phyloP scores from a whole-genome alignment of 1,140 invertebrate genomes.

The Drosophila takahashii region DNA sequence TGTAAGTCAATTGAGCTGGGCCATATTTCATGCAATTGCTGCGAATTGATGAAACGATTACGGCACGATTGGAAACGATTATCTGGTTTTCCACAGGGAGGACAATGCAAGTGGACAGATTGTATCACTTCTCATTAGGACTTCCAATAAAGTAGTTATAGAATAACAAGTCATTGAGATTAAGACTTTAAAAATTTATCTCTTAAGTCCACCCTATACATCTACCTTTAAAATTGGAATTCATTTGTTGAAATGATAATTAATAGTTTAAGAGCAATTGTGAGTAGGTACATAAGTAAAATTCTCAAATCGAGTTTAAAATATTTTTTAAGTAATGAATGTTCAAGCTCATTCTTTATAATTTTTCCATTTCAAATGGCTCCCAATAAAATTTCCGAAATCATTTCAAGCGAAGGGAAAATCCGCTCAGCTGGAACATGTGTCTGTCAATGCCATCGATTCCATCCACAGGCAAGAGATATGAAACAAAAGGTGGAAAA shows the following conservation, averaged over 20 bases:
- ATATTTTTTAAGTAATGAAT: too few relatives aligned
- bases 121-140: background rate
- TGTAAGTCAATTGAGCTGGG: slow-evolving; percentile 26
- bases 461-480: slow-evolving; percentile 29
- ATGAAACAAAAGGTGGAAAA: slow-evolving; percentile 37
- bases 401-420: slow-evolving; percentile 6
- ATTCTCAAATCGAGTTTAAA: too few relatives aligned
- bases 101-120: background rate
- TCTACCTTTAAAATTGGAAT: too few relatives aligned
- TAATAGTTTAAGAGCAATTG: too few relatives aligned
- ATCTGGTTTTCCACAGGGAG: slow-evolving; percentile 2
- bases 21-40: slow-evolving; percentile 27
- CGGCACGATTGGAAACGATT: slow-evolving; percentile 31
- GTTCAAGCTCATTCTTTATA: background rate
- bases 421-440: slow-evolving; percentile 4
- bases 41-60: slow-evolving; percentile 46
- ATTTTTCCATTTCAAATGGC: background rate
- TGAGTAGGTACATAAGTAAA: too few relatives aligned
- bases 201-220: too few relatives aligned
- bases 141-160: background rate
- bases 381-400: background rate
- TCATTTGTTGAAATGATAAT: too few relatives aligned
- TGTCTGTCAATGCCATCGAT: slow-evolving; percentile 56
- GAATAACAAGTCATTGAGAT: too few relatives aligned
- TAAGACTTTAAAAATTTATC: too few relatives aligned